Evolutionary conservation across 2,113 vertebrate genomes (phyloP), one percentile per base, ranked within the genome.

Genomic region (Trematomus loennbergii): DNA sequence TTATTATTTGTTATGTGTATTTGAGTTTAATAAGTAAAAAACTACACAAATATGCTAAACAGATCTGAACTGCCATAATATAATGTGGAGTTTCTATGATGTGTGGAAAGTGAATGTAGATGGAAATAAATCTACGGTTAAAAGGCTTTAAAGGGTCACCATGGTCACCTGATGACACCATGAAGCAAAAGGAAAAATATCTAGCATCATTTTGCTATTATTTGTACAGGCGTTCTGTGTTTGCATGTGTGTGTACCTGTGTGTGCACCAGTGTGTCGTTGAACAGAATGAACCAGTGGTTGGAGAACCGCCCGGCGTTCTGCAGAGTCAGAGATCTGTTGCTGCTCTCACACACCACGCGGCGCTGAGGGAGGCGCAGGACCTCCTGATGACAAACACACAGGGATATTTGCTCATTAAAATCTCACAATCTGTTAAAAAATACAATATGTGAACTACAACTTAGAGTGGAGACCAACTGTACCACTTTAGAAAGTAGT

Each of bases 221-320:
- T 49, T n/a, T 40, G 8, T 16, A 4, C 6, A 65, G 33, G 48
- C 9, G 5, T 40, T 40, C 0, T 43, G 43, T 57, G 9, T 64
- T n/a, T 53, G 2, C 29, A 48, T 57, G 10, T 78, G 60, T 70
- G 52, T 53, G 17, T 87, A 99, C 98, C 97, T 99, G 98, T 76
- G 96, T 97, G 67, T 99, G 98, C 33, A 99, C 97, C 74, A 99
- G 93, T n/a, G 95, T 95, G 40, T 99, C 98, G 0, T 97, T 99
- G 84, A 99, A 99, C 69, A 99, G 96, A 64, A 99, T 98, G 90
- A 99, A 99, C 96, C 97, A 97, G 81, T 99, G 98, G 48, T 96
- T 97, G 55, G 98, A 98, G 91, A 99, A 99, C 18, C 97, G 95
- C 9, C 97, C 97, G 0, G 98, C 96, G 0, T 98, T 97, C 91